Percentiles rank a stretch among this genome's conserved stretches.
Conservation (phyloP, 2,797 vertebrate species). For the Furcifer pardalis region DNA sequence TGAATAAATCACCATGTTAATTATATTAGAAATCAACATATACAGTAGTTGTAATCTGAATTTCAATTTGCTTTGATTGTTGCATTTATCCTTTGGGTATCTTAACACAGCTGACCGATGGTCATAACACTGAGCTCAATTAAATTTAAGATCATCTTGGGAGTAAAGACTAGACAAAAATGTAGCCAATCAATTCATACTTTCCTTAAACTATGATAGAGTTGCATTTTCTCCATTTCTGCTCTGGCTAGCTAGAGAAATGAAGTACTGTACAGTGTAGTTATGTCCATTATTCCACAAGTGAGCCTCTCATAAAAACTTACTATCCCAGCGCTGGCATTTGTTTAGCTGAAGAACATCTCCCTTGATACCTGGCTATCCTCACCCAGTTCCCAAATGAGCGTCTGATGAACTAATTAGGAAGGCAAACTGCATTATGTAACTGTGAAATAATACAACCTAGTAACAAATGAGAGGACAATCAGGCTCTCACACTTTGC, state of each 20-base stretch:
- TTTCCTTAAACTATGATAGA: background rate
- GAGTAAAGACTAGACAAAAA: background rate
- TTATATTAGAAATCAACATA: too few relatives aligned
- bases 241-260: background rate
- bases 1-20: too few relatives aligned
- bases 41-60: too few relatives aligned
- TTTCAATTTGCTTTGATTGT: too few relatives aligned
- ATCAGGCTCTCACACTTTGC: background rate
- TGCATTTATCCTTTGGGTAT: too few relatives aligned
- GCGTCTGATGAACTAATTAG: conserved; percentile 21
- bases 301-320: background rate
- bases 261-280: background rate
- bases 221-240: background rate
- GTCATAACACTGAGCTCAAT: too few relatives aligned
- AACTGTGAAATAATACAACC: background rate
- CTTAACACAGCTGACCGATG: too few relatives aligned
- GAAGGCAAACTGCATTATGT: conserved; percentile 15
- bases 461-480: background rate
- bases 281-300: background rate
- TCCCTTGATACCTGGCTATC: conserved; percentile 30
- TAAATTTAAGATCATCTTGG: too few relatives aligned
- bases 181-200: background rate
- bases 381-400: background rate
- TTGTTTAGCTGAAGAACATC: conserved; percentile 4
- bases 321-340: background rate